Percentiles rank a stretch among this genome's conserved stretches.
Evolutionary conservation across 2,113 vertebrate species (phyloP).

Genomic region (Trinectes maculatus): DNA sequence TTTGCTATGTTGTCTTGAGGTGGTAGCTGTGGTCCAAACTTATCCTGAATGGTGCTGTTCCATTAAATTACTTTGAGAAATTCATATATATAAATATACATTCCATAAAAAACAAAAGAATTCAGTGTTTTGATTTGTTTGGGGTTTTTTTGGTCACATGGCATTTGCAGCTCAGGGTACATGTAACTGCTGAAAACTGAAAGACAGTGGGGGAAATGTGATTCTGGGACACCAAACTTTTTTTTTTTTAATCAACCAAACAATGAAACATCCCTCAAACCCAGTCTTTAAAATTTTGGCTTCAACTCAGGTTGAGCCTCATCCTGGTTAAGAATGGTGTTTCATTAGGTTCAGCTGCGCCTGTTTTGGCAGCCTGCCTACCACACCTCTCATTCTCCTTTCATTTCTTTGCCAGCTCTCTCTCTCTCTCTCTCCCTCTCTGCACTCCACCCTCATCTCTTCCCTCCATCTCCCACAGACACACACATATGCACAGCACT

Average conservation of each 20-base stretch:
- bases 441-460: constrained; percentile 50
- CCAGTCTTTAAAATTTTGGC: background rate
- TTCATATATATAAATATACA: constrained; percentile 25
- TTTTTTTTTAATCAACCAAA: background rate
- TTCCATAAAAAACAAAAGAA: constrained; percentile 20
- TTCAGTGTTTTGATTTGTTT: no score
- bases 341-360: constrained; percentile 50
- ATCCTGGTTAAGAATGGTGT: constrained; percentile 41
- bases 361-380: constrained; percentile 58
- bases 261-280: background rate
- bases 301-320: constrained; percentile 4
- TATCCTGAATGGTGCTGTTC: constrained; percentile 42
- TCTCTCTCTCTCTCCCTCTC: constrained; percentile 30
- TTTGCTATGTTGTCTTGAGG: constrained; percentile 43
- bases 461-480: constrained; percentile 52
- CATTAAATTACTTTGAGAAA: constrained; percentile 34
- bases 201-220: background rate
- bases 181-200: background rate
- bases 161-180: constrained; percentile 5
- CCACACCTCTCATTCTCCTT: constrained; percentile 49
- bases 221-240: background rate
- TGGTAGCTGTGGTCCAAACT: constrained; percentile 34
- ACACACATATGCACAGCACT: constrained; percentile 57
- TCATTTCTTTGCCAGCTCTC: constrained; percentile 63
- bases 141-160: no score